Conservation (phyloP, 2,888 invertebrate genomes). For the Cryptophagus acutangulus region DNA sequence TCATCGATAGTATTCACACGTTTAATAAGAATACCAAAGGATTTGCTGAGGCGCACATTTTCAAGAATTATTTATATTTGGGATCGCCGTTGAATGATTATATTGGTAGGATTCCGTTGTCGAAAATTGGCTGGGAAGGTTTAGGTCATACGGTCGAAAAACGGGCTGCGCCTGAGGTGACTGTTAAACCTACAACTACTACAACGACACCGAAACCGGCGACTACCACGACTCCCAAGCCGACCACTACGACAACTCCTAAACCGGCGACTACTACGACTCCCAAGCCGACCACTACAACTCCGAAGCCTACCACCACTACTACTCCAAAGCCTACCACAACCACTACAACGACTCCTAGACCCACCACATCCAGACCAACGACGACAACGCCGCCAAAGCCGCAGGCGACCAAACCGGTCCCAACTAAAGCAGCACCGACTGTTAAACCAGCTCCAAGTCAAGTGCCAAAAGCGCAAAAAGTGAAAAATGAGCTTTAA, state of each 20-base stretch:
- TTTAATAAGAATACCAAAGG: constrained; percentile 52
- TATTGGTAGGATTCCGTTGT: constrained; percentile 60
- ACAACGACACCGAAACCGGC: constrained; percentile 19
- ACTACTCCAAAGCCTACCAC: constrained; percentile 26
- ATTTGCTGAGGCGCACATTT: constrained; percentile 64
- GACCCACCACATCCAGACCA: constrained; percentile 26
- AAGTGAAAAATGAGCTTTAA: too few species aligned
- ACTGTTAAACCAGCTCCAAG: background rate
- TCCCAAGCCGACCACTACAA: constrained; percentile 22
- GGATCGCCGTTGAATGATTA: constrained; percentile 66
- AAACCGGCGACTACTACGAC: constrained; percentile 28
- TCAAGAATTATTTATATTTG: constrained; percentile 59
- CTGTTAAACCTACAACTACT: constrained; percentile 15
- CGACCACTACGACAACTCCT: constrained; percentile 21
- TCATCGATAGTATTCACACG: constrained; percentile 63
- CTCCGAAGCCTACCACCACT: constrained; percentile 32
- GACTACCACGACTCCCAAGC: constrained; percentile 26
- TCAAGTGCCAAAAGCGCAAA: too few species aligned
- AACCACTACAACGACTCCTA: constrained; percentile 49
- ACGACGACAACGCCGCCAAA: background rate
- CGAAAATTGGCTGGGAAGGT: constrained; percentile 47
- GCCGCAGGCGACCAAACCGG: background rate
- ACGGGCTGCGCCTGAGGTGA: constrained; percentile 15
- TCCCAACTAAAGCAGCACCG: background rate
- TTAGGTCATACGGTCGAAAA: constrained; percentile 22